Percentiles rank a stretch among this genome's conserved stretches.
phyloP scores from a whole-genome alignment of 2,888 invertebrate species.

The Stenurella melanura region DNA sequence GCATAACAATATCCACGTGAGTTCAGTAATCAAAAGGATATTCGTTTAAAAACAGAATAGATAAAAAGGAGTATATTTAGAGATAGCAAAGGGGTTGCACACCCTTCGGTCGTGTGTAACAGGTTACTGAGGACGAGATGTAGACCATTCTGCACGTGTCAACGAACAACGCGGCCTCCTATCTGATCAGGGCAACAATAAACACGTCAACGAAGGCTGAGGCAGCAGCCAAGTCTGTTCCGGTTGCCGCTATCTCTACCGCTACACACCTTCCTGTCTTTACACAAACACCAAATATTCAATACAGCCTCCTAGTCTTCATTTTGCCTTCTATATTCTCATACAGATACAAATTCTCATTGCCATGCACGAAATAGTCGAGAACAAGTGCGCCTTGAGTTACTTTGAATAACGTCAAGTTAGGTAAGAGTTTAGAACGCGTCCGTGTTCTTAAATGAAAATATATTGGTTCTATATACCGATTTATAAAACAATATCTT shows the following conservation, averaged over 20 bases:
- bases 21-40: conserved; percentile 23
- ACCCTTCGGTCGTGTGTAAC: conserved; percentile 55
- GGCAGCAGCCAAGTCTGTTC: conserved; percentile 37
- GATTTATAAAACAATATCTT: too few relatives aligned
- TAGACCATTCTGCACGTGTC: conserved; percentile 62
- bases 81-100: conserved; percentile 36
- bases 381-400: conserved; percentile 3
- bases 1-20: conserved; percentile 2
- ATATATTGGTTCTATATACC: neutral
- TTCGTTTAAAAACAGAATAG: conserved; percentile 25
- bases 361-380: conserved; percentile 17
- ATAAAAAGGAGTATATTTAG: conserved; percentile 12
- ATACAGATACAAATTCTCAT: conserved; percentile 20
- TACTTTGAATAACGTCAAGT: neutral
- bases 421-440: neutral
- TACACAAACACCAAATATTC: conserved; percentile 57
- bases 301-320: conserved; percentile 34
- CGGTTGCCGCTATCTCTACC: conserved; percentile 58
- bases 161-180: conserved; percentile 58
- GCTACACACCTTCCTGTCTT: conserved; percentile 58
- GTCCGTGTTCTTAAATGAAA: neutral
- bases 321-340: conserved; percentile 31
- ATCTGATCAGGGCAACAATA: conserved; percentile 60
- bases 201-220: conserved; percentile 59
- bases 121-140: conserved; percentile 58